Evolutionary conservation across 1,140 invertebrate genomes (phyloP).

Genomic region (Zaprionus ghesquierei): DNA sequence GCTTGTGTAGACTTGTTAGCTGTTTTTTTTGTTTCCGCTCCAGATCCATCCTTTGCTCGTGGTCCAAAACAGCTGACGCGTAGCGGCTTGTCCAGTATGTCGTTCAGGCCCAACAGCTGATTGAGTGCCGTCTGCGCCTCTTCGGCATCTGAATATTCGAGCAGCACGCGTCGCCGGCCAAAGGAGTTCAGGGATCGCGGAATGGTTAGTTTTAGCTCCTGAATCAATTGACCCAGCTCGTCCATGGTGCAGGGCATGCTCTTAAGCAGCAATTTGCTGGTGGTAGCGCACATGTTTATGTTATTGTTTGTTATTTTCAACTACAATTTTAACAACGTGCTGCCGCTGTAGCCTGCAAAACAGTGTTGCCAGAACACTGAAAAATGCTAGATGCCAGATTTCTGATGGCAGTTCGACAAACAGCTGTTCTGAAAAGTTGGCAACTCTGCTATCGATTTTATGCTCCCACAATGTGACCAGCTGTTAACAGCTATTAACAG

Average conservation of each 20-base stretch:
- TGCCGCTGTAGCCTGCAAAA: background rate
- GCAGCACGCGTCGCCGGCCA: conserved; percentile 51
- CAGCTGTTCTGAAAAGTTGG: too few relatives aligned
- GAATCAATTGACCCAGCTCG: conserved; percentile 57
- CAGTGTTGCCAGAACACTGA: too few relatives aligned
- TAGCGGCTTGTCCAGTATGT: conserved; percentile 57
- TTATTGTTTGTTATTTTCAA: conserved; percentile 5
- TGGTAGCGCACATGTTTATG: conserved; percentile 37
- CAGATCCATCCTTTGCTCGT: background rate
- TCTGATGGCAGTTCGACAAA: too few relatives aligned
- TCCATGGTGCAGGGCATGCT: conserved; percentile 67
- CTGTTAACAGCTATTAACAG: background rate
- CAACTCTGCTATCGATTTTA: background rate
- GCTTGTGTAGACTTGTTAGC: conserved; percentile 53
- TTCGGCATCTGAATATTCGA: conserved; percentile 41
- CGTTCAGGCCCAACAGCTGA: conserved; percentile 41
- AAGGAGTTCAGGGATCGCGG: conserved; percentile 51
- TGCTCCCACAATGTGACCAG: conserved; percentile 1
- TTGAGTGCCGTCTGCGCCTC: conserved; percentile 49
- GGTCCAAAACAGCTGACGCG: conserved; percentile 49
- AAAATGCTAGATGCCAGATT: too few relatives aligned
- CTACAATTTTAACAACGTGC: conserved; percentile 21
- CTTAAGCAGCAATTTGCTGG: conserved; percentile 66
- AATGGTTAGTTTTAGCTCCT: conserved; percentile 43
- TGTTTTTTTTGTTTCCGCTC: background rate